Base-by-base conservation (phyloP, 2,888 invertebrate genomes). In the Iselma pallidipennis region DNA sequence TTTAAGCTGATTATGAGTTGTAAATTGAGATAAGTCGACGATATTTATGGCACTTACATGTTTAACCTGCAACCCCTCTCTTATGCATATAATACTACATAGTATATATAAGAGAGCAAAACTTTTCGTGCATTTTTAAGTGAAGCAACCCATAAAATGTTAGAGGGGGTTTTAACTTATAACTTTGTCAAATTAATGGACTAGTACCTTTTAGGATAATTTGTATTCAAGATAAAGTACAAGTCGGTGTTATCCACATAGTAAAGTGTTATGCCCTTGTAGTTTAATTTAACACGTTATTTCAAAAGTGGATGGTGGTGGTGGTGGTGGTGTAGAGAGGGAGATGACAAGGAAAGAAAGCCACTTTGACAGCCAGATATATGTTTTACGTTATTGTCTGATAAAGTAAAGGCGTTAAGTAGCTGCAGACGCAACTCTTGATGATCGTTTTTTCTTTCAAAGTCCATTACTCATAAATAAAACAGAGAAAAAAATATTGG, bases 21-120 rank as follows among this genome's bases (percentile, higher is more conserved):
- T 81, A 81, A 82, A 81, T 81, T 80, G 80, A 79, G 81, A 79
- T 80, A 82, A 82, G 80, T 79, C 81, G 74, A 75, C 76, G 73
- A 80, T 82, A 82, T 82, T 82, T 82, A 82, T 82, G 79, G 79
- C 80, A 74, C 80, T 80, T 81, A 78, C 82, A 82, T 82, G 82
- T 75, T 42, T 67, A 71, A 76, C 72, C 72, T 74, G 72, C 69
- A 71, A 42, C 42, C 42, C 42, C 21, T 10, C 21, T 19, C 19
- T 42, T 42, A 21, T 42, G 19, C 19, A 42, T 42, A 21, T 42
- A 42, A 9, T 19, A 19, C 7, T 33, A 14, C 14, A 42, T 42
- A 42, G 7, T 37, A 16, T 37, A 7, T 7, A 37, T 68, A 68
- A 59, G 14, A 16, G 59, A 58, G 56, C 55, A 65, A 71, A 71